Evolutionary conservation across 2,888 invertebrate species (phyloP).

Genomic region (Dichetophora obliterata): DNA sequence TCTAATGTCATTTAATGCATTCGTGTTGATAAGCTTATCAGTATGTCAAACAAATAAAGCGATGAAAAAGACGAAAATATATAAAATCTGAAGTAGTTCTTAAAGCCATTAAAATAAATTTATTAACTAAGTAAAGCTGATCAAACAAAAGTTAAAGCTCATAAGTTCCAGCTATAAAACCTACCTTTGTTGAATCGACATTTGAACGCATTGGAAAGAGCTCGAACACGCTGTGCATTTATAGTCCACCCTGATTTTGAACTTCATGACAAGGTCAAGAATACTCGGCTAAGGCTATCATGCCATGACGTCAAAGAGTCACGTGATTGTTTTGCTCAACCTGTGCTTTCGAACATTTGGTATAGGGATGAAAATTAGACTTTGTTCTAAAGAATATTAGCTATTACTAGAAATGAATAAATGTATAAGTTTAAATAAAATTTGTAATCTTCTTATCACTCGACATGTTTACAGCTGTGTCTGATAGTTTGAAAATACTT

Average conservation of each 20-base stretch:
- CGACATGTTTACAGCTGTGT: neutral
- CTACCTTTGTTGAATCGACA: neutral
- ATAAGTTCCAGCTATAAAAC: neutral
- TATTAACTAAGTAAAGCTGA: too few relatives aligned
- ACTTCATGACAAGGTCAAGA: neutral
- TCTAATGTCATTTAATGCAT: neutral
- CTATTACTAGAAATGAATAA: neutral
- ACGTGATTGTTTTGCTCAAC: neutral
- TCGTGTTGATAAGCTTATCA: constrained; percentile 30
- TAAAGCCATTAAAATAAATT: neutral
- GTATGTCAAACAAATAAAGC: neutral
- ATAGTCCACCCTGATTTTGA: too few relatives aligned
- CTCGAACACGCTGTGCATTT: too few relatives aligned
- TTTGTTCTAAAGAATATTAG: neutral
- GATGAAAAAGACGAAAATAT: neutral
- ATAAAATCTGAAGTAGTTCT: neutral
- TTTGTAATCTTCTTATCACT: neutral
- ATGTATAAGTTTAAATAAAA: neutral
- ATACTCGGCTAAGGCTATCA: neutral
- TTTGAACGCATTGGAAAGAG: neutral
- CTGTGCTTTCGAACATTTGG: neutral
- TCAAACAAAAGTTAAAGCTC: too few relatives aligned
- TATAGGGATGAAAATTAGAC: neutral
- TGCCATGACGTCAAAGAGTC: constrained; percentile 3
- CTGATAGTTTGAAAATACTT: neutral